Conservation (phyloP, 2,113 vertebrate species). For the Rallus limicola region DNA sequence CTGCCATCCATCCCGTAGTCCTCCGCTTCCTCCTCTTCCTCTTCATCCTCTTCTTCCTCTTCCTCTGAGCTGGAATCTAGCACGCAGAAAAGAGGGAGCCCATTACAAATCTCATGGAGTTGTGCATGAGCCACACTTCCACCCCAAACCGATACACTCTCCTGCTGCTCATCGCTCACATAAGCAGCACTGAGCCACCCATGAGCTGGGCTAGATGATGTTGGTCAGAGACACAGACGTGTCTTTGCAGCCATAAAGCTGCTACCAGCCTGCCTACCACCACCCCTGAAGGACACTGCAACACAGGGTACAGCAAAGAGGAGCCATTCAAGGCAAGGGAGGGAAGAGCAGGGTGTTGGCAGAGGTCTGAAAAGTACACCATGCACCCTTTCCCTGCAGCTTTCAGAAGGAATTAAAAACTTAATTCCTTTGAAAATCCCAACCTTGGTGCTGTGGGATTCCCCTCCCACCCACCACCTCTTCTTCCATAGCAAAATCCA, state of each 20-base stretch:
- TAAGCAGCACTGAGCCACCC: not conserved
- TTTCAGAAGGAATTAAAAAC: slow-evolving; percentile 45
- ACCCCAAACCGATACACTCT: not conserved
- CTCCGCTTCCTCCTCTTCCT: slow-evolving; percentile 78
- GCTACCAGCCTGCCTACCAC: not conserved
- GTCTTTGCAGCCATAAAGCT: not conserved
- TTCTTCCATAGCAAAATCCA: slow-evolving; percentile 10
- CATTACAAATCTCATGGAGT: not conserved
- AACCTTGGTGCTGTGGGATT: slow-evolving; percentile 41
- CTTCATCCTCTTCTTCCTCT: slow-evolving; percentile 73
- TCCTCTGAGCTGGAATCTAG: slow-evolving; percentile 88
- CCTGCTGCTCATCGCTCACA: not conserved
- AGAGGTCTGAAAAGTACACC: not conserved
- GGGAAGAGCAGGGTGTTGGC: slow-evolving; percentile 8
- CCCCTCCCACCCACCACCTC: slow-evolving; percentile 29
- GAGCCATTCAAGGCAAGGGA: not conserved
- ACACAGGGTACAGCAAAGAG: not conserved
- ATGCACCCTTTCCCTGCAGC: not conserved
- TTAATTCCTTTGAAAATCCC: slow-evolving; percentile 48
- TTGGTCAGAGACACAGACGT: not conserved
- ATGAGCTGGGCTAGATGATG: not conserved
- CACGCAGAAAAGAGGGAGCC: slow-evolving; percentile 62
- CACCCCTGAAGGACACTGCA: not conserved
- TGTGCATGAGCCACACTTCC: not conserved
- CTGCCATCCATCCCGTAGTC: slow-evolving; percentile 75